phyloP scores from a whole-genome alignment of 1,140 invertebrate genomes.

The Trichogramma pretiosum region DNA sequence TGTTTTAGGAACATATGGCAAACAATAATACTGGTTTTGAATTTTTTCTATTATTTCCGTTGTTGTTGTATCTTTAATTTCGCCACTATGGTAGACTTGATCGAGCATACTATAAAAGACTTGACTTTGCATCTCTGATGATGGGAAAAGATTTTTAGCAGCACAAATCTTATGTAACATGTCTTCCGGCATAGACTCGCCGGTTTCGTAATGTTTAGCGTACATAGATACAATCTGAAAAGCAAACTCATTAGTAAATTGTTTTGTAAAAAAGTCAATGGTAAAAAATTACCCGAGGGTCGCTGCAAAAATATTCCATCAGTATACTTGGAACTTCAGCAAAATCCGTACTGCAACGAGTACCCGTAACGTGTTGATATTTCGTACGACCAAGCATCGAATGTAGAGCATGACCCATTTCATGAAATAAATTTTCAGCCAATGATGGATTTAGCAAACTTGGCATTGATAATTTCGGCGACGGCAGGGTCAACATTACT shows the following conservation, averaged over 20 bases:
- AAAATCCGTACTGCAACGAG: constrained; percentile 93
- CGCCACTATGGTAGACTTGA: constrained; percentile 74
- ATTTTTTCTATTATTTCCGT: constrained; percentile 74
- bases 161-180: constrained; percentile 70
- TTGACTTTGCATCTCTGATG: constrained; percentile 88
- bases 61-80: constrained; percentile 55
- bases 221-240: constrained; percentile 72
- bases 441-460: constrained; percentile 72
- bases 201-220: constrained; percentile 85
- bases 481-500: constrained; percentile 79
- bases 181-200: constrained; percentile 69
- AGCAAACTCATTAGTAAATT: not conserved
- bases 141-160: constrained; percentile 76
- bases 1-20: constrained; percentile 81
- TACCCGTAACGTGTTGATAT: constrained; percentile 96
- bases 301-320: constrained; percentile 95
- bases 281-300: constrained; percentile 60
- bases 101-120: constrained; percentile 63
- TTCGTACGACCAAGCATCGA: constrained; percentile 92
- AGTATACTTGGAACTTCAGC: constrained; percentile 96
- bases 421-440: constrained; percentile 96
- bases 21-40: constrained; percentile 74
- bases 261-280: not conserved
- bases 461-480: constrained; percentile 64
- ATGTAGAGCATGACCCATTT: constrained; percentile 98